These are phyloP conservation scores for Pocillopora grandis DNA, from an alignment of 92 coral and sea anemone genomes.

Conservation along the genomic window DNA sequence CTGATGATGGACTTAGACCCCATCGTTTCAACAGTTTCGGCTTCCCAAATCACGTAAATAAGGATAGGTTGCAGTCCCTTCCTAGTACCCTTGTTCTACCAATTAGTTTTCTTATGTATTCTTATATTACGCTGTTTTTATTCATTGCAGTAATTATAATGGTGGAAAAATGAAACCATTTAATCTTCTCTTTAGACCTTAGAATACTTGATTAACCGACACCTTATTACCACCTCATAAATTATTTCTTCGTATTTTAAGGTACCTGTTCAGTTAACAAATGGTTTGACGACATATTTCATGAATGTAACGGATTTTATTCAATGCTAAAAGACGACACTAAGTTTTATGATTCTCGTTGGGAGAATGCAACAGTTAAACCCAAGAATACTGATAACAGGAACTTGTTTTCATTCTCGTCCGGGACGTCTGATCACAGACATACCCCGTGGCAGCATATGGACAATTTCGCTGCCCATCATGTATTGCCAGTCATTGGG, in stretches of 20 bases:
- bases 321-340: constrained; percentile 51
- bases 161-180: too few species aligned
- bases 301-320: constrained; percentile 47
- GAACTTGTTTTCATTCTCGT: constrained; percentile 22
- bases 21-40: too few species aligned
- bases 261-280: constrained; percentile 36
- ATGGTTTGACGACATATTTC: constrained; percentile 17
- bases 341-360: constrained; percentile 19
- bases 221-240: too few species aligned
- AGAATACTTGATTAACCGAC: neutral
- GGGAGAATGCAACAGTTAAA: constrained; percentile 35
- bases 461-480: constrained; percentile 45
- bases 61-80: too few species aligned
- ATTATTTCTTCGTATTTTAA: neutral
- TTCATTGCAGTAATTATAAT: too few species aligned
- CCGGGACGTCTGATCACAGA: neutral
- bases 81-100: too few species aligned
- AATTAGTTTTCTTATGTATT: too few species aligned
- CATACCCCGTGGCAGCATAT: constrained; percentile 56
- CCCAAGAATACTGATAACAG: neutral
- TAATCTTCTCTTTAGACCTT: too few species aligned
- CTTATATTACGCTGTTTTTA: too few species aligned
- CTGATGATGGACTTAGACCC: too few species aligned
- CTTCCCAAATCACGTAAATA: too few species aligned
- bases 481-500: constrained; percentile 51